These are phyloP conservation scores for Hypsibius dujardini DNA, from an alignment of 1,140 invertebrate genomes.

Conservation along the genomic window DNA sequence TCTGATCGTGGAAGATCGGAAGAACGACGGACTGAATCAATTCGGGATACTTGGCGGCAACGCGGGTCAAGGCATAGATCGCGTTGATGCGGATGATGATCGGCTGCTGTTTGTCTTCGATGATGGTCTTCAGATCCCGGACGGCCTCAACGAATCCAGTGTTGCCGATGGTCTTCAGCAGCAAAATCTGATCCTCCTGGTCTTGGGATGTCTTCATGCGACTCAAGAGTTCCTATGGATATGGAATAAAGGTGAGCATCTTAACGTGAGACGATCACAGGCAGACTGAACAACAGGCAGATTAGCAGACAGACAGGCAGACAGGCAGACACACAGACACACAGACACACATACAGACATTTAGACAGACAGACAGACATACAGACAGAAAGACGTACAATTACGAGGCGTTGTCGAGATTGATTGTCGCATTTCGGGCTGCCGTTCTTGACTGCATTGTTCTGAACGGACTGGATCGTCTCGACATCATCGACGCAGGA, in stretches of 20 bases:
- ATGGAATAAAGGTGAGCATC: too few relatives aligned
- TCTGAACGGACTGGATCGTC: not conserved
- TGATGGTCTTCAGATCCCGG: not conserved
- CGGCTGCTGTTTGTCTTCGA: not conserved
- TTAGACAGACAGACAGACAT: too few relatives aligned
- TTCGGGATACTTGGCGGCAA: not conserved
- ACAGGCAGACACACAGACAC: not conserved
- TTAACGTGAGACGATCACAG: too few relatives aligned
- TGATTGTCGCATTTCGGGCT: not conserved
- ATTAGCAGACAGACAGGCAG: too few relatives aligned
- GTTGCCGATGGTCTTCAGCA: slow-evolving; percentile 14
- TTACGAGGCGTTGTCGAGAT: not conserved
- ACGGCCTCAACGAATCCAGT: slow-evolving; percentile 14
- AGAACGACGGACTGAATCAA: not conserved
- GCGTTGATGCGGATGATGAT: not conserved
- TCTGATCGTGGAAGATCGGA: not conserved
- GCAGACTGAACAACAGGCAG: too few relatives aligned
- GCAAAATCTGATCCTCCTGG: slow-evolving; percentile 2
- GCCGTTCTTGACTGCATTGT: not conserved
- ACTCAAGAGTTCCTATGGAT: not conserved
- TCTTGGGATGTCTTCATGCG: not conserved
- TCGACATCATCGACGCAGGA: slow-evolving; percentile 10
- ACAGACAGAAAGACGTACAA: not conserved
- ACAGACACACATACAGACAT: not conserved
- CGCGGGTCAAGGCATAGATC: slow-evolving; percentile 1